A percentile compares a stretch with the other conserved stretches of the same genome.
These are phyloP conservation scores for Engraulis encrasicolus DNA, from an alignment of 2,113 vertebrate genomes.

Conservation along the genomic window DNA sequence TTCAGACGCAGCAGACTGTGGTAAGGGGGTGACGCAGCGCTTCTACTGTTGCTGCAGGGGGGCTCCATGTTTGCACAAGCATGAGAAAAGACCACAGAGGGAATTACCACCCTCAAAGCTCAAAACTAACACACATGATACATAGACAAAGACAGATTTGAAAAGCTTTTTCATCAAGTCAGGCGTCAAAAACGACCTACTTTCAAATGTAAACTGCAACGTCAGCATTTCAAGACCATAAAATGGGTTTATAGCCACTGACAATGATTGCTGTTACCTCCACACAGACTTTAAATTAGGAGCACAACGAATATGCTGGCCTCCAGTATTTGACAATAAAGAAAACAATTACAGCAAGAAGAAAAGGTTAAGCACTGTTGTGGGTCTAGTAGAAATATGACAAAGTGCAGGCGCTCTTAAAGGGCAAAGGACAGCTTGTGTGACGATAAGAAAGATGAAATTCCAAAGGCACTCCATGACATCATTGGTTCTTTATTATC, in stretches of 20 bases:
- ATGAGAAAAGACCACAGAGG: neutral
- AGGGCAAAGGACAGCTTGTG: too few species aligned
- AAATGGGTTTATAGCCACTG: neutral
- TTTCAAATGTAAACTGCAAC: too few species aligned
- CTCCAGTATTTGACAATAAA: too few species aligned
- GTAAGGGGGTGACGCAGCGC: neutral
- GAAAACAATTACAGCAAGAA: too few species aligned
- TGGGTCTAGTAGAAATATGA: too few species aligned
- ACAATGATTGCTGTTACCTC: neutral
- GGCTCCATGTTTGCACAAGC: neutral
- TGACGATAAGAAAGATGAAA: too few species aligned
- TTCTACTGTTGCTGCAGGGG: neutral
- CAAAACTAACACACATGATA: neutral
- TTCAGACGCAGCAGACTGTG: neutral
- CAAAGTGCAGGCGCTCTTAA: too few species aligned
- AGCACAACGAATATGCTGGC: neutral
- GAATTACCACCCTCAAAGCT: neutral
- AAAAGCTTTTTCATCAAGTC: neutral
- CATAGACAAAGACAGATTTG: neutral
- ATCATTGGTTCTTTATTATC: too few species aligned
- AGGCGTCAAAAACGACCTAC: neutral
- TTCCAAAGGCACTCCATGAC: too few species aligned
- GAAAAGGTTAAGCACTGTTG: too few species aligned
- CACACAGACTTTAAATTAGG: neutral
- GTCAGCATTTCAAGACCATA: too few species aligned